Evolutionary conservation across 2,888 invertebrate species (phyloP), one percentile per base, ranked within the genome.

Genomic region (Leuctra nigra): DNA sequence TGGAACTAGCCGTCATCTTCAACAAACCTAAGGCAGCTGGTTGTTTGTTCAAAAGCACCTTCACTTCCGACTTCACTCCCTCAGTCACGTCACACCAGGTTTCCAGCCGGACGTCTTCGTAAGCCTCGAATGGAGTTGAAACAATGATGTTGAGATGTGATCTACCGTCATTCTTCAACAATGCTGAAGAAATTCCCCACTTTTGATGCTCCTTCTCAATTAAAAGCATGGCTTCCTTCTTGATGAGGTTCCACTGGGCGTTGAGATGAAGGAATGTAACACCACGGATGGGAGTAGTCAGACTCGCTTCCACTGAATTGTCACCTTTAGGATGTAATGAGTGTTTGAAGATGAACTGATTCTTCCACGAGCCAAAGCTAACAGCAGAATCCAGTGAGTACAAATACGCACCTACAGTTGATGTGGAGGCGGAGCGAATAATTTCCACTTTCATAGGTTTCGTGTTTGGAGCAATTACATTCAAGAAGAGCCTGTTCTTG

Each of bases 221-320:
- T 18, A 50, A 2, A 18, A 33, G 22, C 13, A 16, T 20, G 13
- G 50, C 33, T 33, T 29, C 4, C 9, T 35, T 50, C 18, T 11
- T n/a, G 20, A 22, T 14, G 20, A 35, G 13, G 4, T 29, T 29
- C 16, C 11, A 33, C 7, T 50, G 13, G 9, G 35, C 35, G 16
- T 35, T 20, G 2, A 50, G 35, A 14, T 50, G 22, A 13, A 50
- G 50, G 22, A 6, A 29, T 18, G 14, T 50, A 20, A 50, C 22
- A n/a, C 50, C 50, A 16, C 20, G 2, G 18, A 50, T 35, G 9
- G 50, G 50, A 50, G 50, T 50, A 16, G 3, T 35, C 14, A 29
- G 33, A 11, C 18, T 35, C 22, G 23, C 16, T 2, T 33, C 35
- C 3, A 35, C 35, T 2, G 20, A 13, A 11, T 16, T 16, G 6